phyloP scores from a whole-genome alignment of 2,113 vertebrate species.

The Sialia sialis region DNA sequence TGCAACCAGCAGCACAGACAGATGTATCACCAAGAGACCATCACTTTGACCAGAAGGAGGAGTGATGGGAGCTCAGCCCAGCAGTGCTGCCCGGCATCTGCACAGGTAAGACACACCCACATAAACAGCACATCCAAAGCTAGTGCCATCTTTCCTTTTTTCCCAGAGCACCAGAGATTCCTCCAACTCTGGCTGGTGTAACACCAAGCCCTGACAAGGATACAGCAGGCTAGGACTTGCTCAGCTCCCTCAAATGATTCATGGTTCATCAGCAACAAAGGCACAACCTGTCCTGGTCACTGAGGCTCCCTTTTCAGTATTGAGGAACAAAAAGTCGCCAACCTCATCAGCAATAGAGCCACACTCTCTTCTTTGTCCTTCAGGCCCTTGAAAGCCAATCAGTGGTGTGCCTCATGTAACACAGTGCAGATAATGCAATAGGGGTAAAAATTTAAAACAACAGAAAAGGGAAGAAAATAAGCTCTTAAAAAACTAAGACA shows the following conservation, averaged over 20 bases:
- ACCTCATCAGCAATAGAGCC: not conserved
- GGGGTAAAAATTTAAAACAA: not conserved
- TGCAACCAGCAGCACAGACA: not conserved
- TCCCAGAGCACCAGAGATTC: not conserved
- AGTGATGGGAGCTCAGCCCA: not conserved
- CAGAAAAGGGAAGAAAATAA: not conserved
- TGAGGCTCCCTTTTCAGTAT: not conserved
- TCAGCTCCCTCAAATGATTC: not conserved
- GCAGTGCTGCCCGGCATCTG: not conserved
- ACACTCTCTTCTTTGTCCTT: not conserved
- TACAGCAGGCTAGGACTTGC: not conserved
- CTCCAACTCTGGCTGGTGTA: not conserved
- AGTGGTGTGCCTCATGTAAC: not conserved
- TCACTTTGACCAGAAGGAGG: not conserved
- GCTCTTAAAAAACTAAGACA: not conserved
- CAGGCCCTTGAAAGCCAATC: rapidly evolving
- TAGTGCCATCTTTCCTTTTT: not conserved
- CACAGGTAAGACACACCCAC: not conserved
- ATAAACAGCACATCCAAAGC: not conserved
- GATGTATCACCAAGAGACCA: not conserved
- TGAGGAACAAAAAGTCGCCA: not conserved
- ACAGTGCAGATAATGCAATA: not conserved
- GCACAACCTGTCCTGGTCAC: not conserved
- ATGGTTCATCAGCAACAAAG: not conserved
- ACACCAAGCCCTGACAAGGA: not conserved